These are phyloP conservation scores for Picathartes gymnocephalus DNA, from an alignment of 2,113 vertebrate genomes.

Conservation along the genomic window DNA sequence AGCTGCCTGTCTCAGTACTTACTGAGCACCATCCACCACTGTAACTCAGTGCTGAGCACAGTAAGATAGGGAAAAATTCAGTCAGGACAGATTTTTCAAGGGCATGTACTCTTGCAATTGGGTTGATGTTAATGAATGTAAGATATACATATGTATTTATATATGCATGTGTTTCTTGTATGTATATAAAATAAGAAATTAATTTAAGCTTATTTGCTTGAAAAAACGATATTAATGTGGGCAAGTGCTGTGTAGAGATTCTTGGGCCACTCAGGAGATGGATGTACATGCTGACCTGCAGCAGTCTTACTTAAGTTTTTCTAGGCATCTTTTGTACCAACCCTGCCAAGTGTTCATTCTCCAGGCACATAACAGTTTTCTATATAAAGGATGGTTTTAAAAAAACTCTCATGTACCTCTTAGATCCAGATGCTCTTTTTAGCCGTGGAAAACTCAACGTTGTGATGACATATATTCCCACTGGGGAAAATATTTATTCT, in stretches of 20 bases:
- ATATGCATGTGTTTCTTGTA: not conserved
- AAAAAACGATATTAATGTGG: not conserved
- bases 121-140: not conserved
- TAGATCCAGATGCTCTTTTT: not conserved
- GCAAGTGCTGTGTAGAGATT: not conserved
- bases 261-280: not conserved
- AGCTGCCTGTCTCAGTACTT: not conserved
- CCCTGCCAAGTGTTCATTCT: not conserved
- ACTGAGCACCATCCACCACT: not conserved
- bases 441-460: not conserved
- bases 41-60: not conserved
- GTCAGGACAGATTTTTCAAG: not conserved
- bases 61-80: not conserved
- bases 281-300: not conserved
- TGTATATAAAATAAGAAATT: not conserved
- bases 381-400: slow-evolving; percentile 33
- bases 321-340: not conserved
- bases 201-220: not conserved
- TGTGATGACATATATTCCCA: not conserved
- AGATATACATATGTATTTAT: not conserved
- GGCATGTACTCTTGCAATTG: not conserved
- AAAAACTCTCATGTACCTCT: slow-evolving; percentile 22
- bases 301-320: not conserved
- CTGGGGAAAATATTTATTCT: not conserved
- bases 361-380: not conserved